Conservation (phyloP, 2,113 vertebrate genomes). For the Salvator merianae region DNA sequence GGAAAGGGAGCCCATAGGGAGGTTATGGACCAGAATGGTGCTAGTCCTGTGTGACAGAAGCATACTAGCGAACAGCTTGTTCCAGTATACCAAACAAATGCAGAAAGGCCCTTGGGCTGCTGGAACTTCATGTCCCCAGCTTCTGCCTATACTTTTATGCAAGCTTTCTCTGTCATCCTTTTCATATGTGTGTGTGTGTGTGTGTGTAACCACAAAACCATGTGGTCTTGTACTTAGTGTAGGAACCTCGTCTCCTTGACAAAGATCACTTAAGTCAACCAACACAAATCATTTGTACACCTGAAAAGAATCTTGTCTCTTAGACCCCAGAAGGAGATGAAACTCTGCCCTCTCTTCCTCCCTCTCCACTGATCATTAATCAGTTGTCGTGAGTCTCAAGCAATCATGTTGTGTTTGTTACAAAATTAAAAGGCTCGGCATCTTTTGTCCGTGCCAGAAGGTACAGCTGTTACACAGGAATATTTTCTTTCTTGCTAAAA, state of each 20-base stretch:
- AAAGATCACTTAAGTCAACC: constrained; percentile 18
- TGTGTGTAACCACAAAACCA: not conserved
- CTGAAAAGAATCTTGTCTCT: not conserved
- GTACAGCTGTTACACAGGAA: constrained; percentile 30
- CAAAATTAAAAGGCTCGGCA: constrained; percentile 6
- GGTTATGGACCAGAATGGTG: too few species aligned
- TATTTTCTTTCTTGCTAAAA: not conserved
- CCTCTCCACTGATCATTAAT: constrained; percentile 15
- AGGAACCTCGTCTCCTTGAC: not conserved
- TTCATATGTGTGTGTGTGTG: not conserved
- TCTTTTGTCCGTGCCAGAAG: constrained; percentile 21
- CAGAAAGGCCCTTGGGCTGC: not conserved
- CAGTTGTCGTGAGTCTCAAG: not conserved
- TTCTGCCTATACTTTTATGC: not conserved
- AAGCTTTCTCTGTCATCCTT: not conserved
- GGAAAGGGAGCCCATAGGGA: too few species aligned
- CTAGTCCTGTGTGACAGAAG: too few species aligned
- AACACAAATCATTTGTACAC: not conserved
- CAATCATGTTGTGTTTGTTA: constrained; percentile 10
- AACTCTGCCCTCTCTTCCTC: not conserved
- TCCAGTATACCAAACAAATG: too few species aligned
- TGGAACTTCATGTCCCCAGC: not conserved
- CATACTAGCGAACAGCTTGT: too few species aligned
- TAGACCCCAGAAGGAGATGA: not conserved
- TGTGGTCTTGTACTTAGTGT: not conserved